Evolutionary conservation across 2,113 vertebrate species (phyloP).

Genomic region (Castor canadensis): DNA sequence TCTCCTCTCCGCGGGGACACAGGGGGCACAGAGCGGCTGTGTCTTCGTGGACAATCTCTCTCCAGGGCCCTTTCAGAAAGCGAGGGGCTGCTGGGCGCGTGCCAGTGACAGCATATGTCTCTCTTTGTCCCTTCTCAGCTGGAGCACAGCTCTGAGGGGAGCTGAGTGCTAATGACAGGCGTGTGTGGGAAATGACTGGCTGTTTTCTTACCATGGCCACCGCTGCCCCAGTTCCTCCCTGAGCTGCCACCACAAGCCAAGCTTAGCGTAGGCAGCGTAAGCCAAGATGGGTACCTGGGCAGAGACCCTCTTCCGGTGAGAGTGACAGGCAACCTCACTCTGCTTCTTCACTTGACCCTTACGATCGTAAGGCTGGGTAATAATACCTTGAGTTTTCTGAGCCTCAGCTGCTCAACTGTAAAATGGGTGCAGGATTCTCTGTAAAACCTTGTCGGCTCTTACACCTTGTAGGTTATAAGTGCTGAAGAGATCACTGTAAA

Average conservation of each 20-base stretch:
- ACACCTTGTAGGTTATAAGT: no score
- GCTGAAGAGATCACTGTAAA: background rate
- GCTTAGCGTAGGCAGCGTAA: no score
- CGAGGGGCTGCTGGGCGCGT: background rate
- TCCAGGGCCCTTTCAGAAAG: background rate
- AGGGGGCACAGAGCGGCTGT: background rate
- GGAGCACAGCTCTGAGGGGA: background rate
- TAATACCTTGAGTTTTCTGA: background rate
- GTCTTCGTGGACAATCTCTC: no score
- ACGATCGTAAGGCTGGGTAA: background rate
- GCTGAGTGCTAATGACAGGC: background rate
- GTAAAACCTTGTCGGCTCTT: no score
- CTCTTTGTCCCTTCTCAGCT: background rate
- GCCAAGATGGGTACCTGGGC: no score
- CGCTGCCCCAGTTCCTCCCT: fast-evolving
- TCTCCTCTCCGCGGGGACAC: background rate
- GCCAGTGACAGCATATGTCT: background rate
- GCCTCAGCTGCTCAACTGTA: background rate
- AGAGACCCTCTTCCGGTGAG: no score
- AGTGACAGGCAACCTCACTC: no score
- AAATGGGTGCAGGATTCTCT: background rate
- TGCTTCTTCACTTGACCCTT: no score
- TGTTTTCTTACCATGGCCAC: background rate
- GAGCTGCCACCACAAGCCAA: background rate
- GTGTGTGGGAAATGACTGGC: background rate